Percentiles rank a stretch among this genome's conserved stretches.
Conservation (phyloP, 2,888 invertebrate species). For the Lepetodrilus schrolli region DNA sequence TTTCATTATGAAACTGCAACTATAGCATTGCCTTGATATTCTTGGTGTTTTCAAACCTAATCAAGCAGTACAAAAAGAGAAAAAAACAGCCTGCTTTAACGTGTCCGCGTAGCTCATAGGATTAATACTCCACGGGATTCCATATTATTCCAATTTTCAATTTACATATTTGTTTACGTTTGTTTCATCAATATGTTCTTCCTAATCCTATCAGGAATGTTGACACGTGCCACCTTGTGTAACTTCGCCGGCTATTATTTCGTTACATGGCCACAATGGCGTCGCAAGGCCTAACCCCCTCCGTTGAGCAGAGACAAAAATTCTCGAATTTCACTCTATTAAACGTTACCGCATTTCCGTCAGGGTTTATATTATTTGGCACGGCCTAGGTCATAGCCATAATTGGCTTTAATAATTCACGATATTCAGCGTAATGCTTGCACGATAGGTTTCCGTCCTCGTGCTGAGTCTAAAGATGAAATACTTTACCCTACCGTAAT, state of each 20-base stretch:
- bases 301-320: not conserved
- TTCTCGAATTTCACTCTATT: not conserved
- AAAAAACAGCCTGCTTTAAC: not conserved
- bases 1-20: too few species aligned
- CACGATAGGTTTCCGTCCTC: not conserved
- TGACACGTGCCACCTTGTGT: slow-evolving; percentile 14
- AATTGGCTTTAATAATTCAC: slow-evolving; percentile 19
- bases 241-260: not conserved
- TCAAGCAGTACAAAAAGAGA: too few species aligned
- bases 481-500: not conserved
- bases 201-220: not conserved
- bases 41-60: not conserved
- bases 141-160: not conserved
- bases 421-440: not conserved
- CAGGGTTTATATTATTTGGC: slow-evolving; percentile 4
- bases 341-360: slow-evolving; percentile 17
- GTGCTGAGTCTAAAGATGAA: not conserved
- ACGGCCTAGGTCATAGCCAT: not conserved
- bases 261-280: slow-evolving; percentile 4
- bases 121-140: not conserved
- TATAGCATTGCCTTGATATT: too few species aligned
- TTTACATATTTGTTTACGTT: slow-evolving; percentile 19
- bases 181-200: not conserved
- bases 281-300: slow-evolving; percentile 5
- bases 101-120: not conserved